Conservation (phyloP, 1,140 invertebrate species). For the Drosophila azteca region DNA sequence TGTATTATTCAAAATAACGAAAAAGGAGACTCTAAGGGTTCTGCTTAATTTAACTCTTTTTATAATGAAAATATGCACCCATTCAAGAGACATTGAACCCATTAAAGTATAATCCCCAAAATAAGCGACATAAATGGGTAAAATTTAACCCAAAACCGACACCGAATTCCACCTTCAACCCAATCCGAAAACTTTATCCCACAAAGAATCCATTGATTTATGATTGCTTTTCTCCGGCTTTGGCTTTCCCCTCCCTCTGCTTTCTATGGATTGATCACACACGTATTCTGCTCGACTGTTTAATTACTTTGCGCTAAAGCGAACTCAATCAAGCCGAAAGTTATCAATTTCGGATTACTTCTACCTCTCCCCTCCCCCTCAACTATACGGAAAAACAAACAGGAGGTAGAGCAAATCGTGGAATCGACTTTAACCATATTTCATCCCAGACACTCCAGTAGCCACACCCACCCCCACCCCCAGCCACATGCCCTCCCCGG, state of each 20-base stretch:
- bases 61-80: no score
- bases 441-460: conserved; percentile 39
- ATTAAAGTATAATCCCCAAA: no score
- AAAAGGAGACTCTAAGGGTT: neutral
- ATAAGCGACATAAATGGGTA: no score
- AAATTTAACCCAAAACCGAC: no score
- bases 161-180: no score
- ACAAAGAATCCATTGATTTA: conserved; percentile 15
- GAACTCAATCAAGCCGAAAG: conserved; percentile 43
- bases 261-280: conserved; percentile 5
- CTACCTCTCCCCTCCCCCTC: neutral
- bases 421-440: conserved; percentile 44
- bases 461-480: neutral
- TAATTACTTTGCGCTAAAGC: conserved; percentile 38
- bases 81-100: no score
- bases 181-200: neutral
- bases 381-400: conserved; percentile 20
- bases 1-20: no score
- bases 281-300: conserved; percentile 25
- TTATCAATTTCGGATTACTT: conserved; percentile 49
- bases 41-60: no score
- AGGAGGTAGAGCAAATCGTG: neutral
- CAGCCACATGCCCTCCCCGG: neutral
- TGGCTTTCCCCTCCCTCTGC: neutral
- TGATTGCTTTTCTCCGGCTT: conserved; percentile 2